Percentiles rank a stretch among this genome's conserved stretches.
These are phyloP conservation scores for Ichneumoninae sp. DNA, from an alignment of 2,888 invertebrate species.

Conservation along the genomic window DNA sequence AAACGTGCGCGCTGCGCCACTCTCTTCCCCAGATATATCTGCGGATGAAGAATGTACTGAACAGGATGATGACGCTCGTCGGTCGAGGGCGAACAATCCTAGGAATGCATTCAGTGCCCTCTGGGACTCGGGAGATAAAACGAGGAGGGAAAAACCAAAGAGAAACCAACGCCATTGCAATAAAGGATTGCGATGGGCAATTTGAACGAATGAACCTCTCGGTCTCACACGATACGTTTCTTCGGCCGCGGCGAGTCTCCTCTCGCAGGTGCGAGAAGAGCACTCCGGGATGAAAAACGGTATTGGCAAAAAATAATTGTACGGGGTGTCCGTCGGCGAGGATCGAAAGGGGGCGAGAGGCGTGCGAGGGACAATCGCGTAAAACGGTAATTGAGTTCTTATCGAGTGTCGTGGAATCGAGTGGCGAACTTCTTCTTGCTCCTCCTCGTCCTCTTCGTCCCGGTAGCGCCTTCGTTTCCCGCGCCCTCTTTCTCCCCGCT, in stretches of 20 bases:
- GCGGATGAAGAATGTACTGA: conserved; percentile 37
- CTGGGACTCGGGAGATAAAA: conserved; percentile 12
- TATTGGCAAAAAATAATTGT: conserved; percentile 5
- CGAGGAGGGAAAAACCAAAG: conserved; percentile 3
- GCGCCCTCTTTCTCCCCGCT: not conserved
- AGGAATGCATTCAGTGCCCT: conserved; percentile 33
- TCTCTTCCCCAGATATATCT: conserved; percentile 9
- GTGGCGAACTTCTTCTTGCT: conserved; percentile 77
- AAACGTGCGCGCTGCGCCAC: too few species aligned
- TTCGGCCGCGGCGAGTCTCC: not conserved
- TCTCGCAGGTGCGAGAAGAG: conserved; percentile 56
- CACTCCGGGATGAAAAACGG: conserved; percentile 26
- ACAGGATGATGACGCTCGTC: not conserved
- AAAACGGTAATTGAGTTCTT: conserved; percentile 79
- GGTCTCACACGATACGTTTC: conserved; percentile 9
- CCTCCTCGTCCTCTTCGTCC: conserved; percentile 79
- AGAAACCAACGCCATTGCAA: conserved; percentile 29
- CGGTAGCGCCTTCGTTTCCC: conserved; percentile 22
- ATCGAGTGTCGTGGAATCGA: conserved; percentile 75
- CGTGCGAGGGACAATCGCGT: conserved; percentile 71
- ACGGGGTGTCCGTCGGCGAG: conserved; percentile 9
- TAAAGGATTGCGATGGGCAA: conserved; percentile 30
- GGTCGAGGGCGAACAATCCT: conserved; percentile 24
- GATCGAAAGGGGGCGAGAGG: conserved; percentile 11
- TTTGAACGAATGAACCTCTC: conserved; percentile 34